These are phyloP conservation scores for Vulpes ferrilata DNA, from an alignment of 2,113 vertebrate genomes.

Conservation along the genomic window DNA sequence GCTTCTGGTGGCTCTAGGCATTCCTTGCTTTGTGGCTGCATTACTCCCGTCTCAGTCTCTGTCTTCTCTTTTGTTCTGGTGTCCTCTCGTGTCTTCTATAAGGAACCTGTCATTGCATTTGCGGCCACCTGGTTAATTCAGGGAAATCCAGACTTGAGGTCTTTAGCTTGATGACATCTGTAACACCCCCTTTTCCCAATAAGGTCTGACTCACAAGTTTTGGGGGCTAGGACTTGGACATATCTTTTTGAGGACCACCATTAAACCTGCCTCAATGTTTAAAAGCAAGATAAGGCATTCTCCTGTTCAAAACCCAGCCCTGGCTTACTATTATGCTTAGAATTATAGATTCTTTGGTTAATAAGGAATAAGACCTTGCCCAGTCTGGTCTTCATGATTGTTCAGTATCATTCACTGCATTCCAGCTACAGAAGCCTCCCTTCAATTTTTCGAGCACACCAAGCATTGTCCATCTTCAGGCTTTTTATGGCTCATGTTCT, in stretches of 20 bases:
- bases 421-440: background rate
- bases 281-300: background rate
- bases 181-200: background rate
- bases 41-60: background rate
- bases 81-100: background rate
- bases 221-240: background rate
- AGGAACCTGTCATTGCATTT: background rate
- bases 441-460: background rate
- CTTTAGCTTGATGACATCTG: background rate
- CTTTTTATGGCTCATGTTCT: background rate
- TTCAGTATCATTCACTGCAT: rapidly evolving
- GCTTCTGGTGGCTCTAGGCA: background rate
- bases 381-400: background rate
- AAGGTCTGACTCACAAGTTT: background rate
- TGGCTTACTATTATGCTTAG: background rate
- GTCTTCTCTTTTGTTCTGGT: background rate
- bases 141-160: background rate
- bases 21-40: background rate
- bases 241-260: too few species aligned
- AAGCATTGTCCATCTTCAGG: background rate
- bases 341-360: background rate
- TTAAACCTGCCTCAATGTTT: background rate
- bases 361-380: background rate
- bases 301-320: background rate
- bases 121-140: background rate